These are phyloP conservation scores for Creontiades dilutus DNA, from an alignment of 2,888 invertebrate genomes.

Conservation along the genomic window DNA sequence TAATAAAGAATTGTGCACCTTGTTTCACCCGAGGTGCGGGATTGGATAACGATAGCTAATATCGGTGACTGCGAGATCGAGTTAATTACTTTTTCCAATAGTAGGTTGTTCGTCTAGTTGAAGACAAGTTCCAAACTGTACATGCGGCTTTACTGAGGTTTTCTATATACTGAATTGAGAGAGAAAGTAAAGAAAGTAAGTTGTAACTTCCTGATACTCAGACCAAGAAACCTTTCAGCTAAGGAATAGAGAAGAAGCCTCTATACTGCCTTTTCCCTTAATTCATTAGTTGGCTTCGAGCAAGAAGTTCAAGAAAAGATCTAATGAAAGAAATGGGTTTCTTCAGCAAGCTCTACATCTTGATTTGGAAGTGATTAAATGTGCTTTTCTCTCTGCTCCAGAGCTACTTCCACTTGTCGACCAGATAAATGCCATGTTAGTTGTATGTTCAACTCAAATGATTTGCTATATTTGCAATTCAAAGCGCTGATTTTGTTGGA, in stretches of 20 bases:
- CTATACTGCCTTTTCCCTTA: conserved; percentile 40
- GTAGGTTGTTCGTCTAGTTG: neutral
- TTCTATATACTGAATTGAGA: neutral
- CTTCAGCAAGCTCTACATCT: conserved; percentile 11
- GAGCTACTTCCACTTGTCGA: neutral
- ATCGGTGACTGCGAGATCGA: no score
- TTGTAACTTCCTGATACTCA: conserved; percentile 24
- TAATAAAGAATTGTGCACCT: no score
- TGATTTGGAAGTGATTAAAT: conserved; percentile 28
- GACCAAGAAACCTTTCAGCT: conserved; percentile 9
- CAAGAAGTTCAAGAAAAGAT: conserved; percentile 50
- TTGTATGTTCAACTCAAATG: neutral
- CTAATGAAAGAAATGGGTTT: conserved; percentile 57
- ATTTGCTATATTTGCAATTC: no score
- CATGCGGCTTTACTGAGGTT: neutral
- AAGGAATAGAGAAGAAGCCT: conserved; percentile 20
- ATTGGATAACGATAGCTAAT: no score
- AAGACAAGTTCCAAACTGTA: neutral
- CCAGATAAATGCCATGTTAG: neutral
- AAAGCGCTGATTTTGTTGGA: no score
- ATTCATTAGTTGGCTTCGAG: conserved; percentile 55
- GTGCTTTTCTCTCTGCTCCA: neutral
- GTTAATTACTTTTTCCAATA: no score
- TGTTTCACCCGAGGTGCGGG: no score
- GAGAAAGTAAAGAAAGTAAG: conserved; percentile 11